Percentiles rank a stretch among this genome's conserved stretches.
Evolutionary conservation across 2,113 vertebrate genomes (phyloP).

Genomic region (Chunga burmeisteri): DNA sequence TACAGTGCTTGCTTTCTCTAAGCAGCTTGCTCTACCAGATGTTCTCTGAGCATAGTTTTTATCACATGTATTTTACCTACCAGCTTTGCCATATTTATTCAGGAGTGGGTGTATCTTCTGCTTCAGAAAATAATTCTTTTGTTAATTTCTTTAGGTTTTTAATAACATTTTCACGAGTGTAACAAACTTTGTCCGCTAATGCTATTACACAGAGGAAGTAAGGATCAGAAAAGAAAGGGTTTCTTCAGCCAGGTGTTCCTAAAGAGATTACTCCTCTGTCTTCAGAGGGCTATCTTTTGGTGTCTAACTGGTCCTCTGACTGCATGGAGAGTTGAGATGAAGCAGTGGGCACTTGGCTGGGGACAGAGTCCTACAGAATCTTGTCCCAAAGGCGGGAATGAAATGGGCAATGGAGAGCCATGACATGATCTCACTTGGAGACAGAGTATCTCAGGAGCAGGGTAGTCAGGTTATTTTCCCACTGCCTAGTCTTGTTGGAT

Average conservation of each 20-base stretch:
- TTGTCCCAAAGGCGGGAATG: neutral
- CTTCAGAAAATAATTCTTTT: neutral
- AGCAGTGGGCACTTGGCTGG: neutral
- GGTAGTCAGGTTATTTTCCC: neutral
- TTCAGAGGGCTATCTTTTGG: neutral
- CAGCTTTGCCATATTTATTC: neutral
- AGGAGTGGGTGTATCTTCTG: neutral
- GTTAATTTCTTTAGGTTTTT: neutral
- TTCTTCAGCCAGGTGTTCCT: neutral
- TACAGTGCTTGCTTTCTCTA: neutral
- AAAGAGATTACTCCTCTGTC: neutral
- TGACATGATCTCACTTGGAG: neutral
- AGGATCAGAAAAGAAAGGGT: neutral
- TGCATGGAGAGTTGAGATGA: neutral
- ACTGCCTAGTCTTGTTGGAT: neutral
- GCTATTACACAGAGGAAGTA: neutral
- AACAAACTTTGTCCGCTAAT: neutral
- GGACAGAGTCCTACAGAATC: neutral
- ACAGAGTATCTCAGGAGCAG: neutral
- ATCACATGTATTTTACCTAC: neutral
- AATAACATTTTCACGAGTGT: rapidly evolving
- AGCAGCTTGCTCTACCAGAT: neutral
- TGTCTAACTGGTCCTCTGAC: neutral
- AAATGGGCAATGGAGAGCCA: neutral
- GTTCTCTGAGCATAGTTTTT: neutral